phyloP scores from a whole-genome alignment of 2,797 vertebrate genomes.

The Manis crassicaudata region DNA sequence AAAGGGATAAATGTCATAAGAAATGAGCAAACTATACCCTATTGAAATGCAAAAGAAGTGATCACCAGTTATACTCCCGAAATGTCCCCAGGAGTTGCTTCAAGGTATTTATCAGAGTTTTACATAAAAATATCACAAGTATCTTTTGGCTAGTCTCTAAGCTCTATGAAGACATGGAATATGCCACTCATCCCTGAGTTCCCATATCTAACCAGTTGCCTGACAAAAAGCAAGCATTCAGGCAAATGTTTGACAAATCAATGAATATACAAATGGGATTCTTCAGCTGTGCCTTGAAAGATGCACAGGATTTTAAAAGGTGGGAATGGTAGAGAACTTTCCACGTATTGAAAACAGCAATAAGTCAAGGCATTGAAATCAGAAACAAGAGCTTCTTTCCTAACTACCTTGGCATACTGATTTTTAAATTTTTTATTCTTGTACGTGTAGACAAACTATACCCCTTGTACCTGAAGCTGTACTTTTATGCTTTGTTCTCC shows the following conservation, averaged over 20 bases:
- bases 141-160: not conserved
- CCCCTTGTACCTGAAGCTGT: not conserved
- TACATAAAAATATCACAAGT: conserved; percentile 37
- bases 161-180: not conserved
- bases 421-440: conserved; percentile 19
- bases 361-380: not conserved
- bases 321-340: not conserved
- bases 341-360: not conserved
- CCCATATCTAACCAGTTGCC: not conserved
- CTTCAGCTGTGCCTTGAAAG: not conserved
- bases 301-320: not conserved
- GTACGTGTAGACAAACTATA: not conserved
- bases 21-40: not conserved
- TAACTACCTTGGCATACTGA: not conserved
- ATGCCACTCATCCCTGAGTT: not conserved
- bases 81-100: not conserved
- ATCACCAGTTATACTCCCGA: not conserved
- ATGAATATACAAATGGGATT: not conserved
- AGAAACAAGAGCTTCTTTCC: not conserved
- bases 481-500: not conserved
- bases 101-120: conserved; percentile 38
- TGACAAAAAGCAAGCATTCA: conserved; percentile 40
- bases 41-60: not conserved
- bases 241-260: not conserved
- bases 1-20: not conserved